A percentile compares a stretch with the other conserved stretches of the same genome.
These are phyloP conservation scores for Helarctos malayanus DNA, from an alignment of 2,797 vertebrate genomes.

Conservation along the genomic window DNA sequence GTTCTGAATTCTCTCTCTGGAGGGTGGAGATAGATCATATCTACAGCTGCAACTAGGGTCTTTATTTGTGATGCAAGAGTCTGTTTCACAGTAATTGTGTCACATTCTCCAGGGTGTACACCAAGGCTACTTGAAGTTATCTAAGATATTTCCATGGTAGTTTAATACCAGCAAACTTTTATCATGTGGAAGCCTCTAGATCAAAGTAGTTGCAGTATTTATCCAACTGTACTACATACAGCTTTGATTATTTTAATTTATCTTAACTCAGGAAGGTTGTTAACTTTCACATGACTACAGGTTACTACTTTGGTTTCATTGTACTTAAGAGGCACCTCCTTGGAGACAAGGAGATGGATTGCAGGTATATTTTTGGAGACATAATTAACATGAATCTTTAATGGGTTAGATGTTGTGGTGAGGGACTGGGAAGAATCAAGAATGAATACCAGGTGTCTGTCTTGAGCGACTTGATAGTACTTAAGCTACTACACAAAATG, in stretches of 20 bases:
- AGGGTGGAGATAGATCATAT: background rate
- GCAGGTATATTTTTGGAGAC: conserved; percentile 58
- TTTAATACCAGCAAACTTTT: background rate
- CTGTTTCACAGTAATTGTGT: background rate
- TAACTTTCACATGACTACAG: conserved; percentile 35
- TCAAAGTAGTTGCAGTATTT: conserved; percentile 36
- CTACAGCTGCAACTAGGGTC: background rate
- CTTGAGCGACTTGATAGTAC: conserved; percentile 15
- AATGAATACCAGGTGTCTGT: conserved; percentile 51
- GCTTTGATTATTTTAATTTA: conserved; percentile 41
- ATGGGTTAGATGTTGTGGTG: conserved; percentile 22
- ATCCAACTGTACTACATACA: background rate
- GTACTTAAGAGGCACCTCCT: conserved; percentile 19
- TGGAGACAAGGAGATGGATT: conserved; percentile 52
- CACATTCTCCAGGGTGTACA: background rate
- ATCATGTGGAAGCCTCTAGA: background rate
- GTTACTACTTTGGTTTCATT: conserved; percentile 50
- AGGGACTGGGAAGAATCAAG: conserved; percentile 19
- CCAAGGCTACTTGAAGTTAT: background rate
- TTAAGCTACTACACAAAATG: conserved; percentile 9
- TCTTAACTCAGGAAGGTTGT: conserved; percentile 55
- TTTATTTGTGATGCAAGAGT: background rate
- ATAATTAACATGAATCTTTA: conserved; percentile 65
- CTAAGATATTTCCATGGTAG: conserved; percentile 9
- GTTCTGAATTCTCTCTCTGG: background rate